These are phyloP conservation scores for Schlechtendalia chinensis DNA, from an alignment of 1,140 invertebrate genomes.

Conservation along the genomic window DNA sequence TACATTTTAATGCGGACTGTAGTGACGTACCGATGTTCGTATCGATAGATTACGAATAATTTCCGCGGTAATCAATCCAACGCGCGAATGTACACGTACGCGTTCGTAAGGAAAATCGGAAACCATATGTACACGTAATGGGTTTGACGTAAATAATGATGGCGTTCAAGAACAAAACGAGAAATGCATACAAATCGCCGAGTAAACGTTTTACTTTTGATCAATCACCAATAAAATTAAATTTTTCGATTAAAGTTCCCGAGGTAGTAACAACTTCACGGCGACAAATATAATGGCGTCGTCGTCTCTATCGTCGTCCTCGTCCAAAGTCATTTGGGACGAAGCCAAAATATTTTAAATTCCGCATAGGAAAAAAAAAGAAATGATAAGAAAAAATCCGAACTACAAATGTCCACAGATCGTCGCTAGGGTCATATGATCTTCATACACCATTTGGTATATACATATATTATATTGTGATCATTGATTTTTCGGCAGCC, in stretches of 20 bases:
- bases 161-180: neutral
- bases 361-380: neutral
- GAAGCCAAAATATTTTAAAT: conserved; percentile 38
- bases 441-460: neutral
- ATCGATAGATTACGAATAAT: neutral
- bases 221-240: neutral
- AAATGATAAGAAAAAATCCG: neutral
- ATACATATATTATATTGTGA: no score
- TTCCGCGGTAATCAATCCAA: neutral
- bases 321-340: conserved; percentile 9
- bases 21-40: neutral
- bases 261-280: neutral
- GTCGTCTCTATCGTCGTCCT: neutral
- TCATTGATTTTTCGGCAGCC: neutral
- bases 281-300: neutral
- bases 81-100: neutral
- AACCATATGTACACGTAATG: neutral
- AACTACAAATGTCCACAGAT: conserved; percentile 25
- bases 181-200: neutral
- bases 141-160: neutral
- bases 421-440: neutral
- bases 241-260: neutral
- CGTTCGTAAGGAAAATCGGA: neutral
- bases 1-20: neutral
- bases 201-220: neutral